A percentile compares a stretch with the other conserved stretches of the same genome.
phyloP scores from a whole-genome alignment of 1,140 invertebrate species.

The Drosophila bifasciata region DNA sequence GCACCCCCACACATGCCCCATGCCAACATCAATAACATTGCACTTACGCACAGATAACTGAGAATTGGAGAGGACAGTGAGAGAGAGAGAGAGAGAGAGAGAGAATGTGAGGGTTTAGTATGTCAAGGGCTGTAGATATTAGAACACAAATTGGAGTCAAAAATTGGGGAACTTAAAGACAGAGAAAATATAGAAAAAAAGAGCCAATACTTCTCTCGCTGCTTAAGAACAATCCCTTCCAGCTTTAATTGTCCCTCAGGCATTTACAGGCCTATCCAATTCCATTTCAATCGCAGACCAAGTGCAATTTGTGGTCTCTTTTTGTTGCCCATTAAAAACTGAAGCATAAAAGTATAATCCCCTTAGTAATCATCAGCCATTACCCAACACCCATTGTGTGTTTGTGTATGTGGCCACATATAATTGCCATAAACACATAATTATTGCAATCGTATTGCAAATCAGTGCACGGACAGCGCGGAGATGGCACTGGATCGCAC shows the following conservation, averaged over 20 bases:
- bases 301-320: too few relatives aligned
- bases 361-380: too few relatives aligned
- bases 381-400: neutral
- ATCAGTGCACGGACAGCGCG: conserved; percentile 37
- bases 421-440: conserved; percentile 47
- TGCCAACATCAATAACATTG: conserved; percentile 38
- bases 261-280: too few relatives aligned
- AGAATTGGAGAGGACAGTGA: conserved; percentile 12
- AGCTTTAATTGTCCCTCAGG: too few relatives aligned
- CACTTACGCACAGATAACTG: conserved; percentile 49
- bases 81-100: conserved; percentile 7
- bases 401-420: conserved; percentile 23
- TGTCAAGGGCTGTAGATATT: conserved; percentile 29
- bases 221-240: too few relatives aligned
- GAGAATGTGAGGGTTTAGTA: too few relatives aligned
- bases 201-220: too few relatives aligned
- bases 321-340: conserved; percentile 11
- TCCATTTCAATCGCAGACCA: too few relatives aligned
- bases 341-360: conserved; percentile 12
- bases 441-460: conserved; percentile 43
- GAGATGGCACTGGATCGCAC: conserved; percentile 21
- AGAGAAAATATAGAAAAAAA: too few relatives aligned
- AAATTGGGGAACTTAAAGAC: too few relatives aligned
- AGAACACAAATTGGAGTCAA: neutral
- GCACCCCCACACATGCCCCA: conserved; percentile 41